Conservation (phyloP, 2,113 vertebrate species). For the Setophaga petechia region DNA sequence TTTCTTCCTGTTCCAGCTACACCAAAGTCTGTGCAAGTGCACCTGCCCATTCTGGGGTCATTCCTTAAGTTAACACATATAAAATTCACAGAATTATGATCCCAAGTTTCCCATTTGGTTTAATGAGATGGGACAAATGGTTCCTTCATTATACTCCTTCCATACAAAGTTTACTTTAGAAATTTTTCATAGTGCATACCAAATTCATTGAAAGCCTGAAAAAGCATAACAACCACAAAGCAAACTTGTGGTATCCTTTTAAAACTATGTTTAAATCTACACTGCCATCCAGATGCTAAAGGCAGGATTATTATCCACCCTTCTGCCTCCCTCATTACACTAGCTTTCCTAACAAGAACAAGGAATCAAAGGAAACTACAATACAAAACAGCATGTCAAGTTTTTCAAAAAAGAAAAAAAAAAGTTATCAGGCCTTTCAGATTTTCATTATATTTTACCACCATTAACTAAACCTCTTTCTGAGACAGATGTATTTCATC, state of each 20-base stretch:
- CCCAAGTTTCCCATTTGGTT: neutral
- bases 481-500: neutral
- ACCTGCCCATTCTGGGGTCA: neutral
- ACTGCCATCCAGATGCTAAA: neutral
- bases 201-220: neutral
- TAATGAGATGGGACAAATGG: neutral
- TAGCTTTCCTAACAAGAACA: neutral
- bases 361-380: neutral
- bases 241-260: neutral
- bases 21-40: neutral
- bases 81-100: neutral
- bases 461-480: conserved; percentile 5
- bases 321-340: neutral
- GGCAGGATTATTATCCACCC: neutral
- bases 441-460: neutral
- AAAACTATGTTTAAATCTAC: neutral
- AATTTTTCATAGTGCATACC: neutral
- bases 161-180: neutral
- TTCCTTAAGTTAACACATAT: neutral
- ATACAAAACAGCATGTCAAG: neutral
- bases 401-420: neutral
- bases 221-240: neutral
- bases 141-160: neutral
- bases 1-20: neutral
- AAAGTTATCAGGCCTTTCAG: neutral